Conservation (phyloP, 2,113 vertebrate genomes). For the Carassius gibelio region DNA sequence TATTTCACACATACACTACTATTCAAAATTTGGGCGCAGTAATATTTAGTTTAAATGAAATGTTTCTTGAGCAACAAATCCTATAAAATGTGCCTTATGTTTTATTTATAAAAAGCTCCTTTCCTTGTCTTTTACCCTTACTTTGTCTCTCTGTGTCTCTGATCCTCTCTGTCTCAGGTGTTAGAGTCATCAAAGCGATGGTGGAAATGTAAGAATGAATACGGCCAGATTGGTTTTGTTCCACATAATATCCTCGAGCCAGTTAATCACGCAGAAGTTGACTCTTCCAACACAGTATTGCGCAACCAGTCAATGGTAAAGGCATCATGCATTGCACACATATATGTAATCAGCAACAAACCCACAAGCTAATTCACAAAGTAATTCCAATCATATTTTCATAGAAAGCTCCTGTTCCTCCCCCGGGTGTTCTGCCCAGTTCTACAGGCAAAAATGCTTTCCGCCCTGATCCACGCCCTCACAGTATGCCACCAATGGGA, state of each 20-base stretch:
- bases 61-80: too few relatives aligned
- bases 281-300: slow-evolving; percentile 43
- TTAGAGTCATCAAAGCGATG: slow-evolving; percentile 76
- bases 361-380: background rate
- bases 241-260: slow-evolving; percentile 79
- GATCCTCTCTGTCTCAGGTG: slow-evolving; percentile 63
- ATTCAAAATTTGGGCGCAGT: background rate
- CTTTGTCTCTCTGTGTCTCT: too few relatives aligned
- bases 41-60: background rate
- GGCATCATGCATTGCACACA: background rate
- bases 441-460: background rate
- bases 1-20: background rate
- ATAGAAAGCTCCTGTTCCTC: slow-evolving; percentile 47
- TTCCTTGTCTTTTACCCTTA: too few relatives aligned
- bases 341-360: background rate
- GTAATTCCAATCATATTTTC: slow-evolving; percentile 25
- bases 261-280: slow-evolving; percentile 48
- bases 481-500: slow-evolving; percentile 45
- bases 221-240: slow-evolving; percentile 77
- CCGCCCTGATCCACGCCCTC: slow-evolving; percentile 1
- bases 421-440: background rate
- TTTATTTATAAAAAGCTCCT: too few relatives aligned
- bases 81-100: too few relatives aligned
- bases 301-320: slow-evolving; percentile 64
- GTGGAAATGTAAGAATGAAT: slow-evolving; percentile 81